These are phyloP conservation scores for Catajapyx aquilonaris DNA, from an alignment of 1,140 invertebrate genomes.

Conservation along the genomic window DNA sequence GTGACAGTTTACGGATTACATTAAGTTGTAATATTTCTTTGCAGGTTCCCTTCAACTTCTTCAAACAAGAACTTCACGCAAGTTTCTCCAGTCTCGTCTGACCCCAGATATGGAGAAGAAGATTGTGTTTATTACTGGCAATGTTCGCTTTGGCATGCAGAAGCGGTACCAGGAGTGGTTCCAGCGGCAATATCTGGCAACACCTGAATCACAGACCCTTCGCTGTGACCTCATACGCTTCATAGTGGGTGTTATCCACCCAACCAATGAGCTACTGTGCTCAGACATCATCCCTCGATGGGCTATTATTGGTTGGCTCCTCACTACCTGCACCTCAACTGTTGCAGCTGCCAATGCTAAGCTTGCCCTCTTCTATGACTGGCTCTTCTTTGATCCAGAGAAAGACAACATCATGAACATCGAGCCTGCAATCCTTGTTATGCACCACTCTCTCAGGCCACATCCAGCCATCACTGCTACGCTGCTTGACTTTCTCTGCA, in stretches of 20 bases:
- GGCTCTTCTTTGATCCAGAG: conserved; percentile 86
- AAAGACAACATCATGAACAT: conserved; percentile 99
- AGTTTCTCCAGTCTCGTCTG: conserved; percentile 73
- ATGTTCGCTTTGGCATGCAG: conserved; percentile 89
- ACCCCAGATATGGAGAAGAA: conserved; percentile 97
- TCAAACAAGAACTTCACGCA: conserved; percentile 68
- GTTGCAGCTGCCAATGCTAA: conserved; percentile 90
- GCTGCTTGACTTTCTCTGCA: conserved; percentile 81
- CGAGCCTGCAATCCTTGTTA: conserved; percentile 93
- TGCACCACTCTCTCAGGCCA: conserved; percentile 90
- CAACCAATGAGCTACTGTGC: conserved; percentile 87
- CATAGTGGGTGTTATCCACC: conserved; percentile 94
- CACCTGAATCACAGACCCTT: conserved; percentile 84
- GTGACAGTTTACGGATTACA: no score
- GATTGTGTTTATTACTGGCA: conserved; percentile 74
- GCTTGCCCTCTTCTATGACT: conserved; percentile 90
- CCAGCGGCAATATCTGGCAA: conserved; percentile 89
- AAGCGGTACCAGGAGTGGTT: conserved; percentile 99
- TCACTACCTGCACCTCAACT: conserved; percentile 86
- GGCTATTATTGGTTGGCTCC: conserved; percentile 94
- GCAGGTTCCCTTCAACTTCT: conserved; percentile 58
- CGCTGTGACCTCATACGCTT: conserved; percentile 91
- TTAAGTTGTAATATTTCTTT: no score
- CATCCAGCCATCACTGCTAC: conserved; percentile 89
- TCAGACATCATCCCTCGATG: conserved; percentile 97